A percentile compares a stretch with the other conserved stretches of the same genome.
Evolutionary conservation across 2,888 invertebrate species (phyloP).

Genomic region (Silvanus unidentatus): DNA sequence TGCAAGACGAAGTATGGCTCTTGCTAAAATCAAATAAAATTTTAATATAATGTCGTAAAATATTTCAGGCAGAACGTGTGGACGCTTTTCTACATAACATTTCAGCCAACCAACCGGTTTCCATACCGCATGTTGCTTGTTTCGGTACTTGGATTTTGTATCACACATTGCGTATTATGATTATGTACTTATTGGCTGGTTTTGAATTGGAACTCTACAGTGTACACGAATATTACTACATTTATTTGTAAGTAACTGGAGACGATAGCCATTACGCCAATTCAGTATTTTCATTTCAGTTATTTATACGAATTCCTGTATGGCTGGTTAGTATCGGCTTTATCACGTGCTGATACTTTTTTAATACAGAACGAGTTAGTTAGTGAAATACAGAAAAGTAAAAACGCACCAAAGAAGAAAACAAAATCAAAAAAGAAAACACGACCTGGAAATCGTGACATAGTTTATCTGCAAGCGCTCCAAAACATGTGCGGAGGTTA

Average conservation of each 20-base stretch:
- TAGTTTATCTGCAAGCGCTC: constrained; percentile 83
- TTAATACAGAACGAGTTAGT: constrained; percentile 61
- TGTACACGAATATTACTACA: constrained; percentile 92
- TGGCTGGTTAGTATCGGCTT: constrained; percentile 87
- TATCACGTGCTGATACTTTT: constrained; percentile 83
- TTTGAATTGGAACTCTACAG: constrained; percentile 95
- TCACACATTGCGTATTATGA: constrained; percentile 88
- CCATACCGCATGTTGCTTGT: constrained; percentile 71
- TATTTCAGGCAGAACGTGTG: constrained; percentile 77
- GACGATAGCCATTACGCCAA: no score
- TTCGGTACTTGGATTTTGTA: constrained; percentile 94
- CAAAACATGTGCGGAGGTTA: constrained; percentile 94
- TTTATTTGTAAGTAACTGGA: constrained; percentile 76
- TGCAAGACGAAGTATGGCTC: constrained; percentile 84
- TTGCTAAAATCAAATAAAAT: constrained; percentile 5
- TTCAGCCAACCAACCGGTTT: constrained; percentile 61
- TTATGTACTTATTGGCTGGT: constrained; percentile 87
- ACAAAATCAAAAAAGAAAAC: constrained; percentile 54
- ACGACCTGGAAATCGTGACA: constrained; percentile 74
- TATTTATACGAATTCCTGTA: constrained; percentile 92
- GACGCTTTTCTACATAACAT: constrained; percentile 75
- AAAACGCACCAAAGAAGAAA: constrained; percentile 59
- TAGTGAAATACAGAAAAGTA: constrained; percentile 46
- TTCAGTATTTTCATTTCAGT: constrained; percentile 46
- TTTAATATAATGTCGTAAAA: constrained; percentile 9